Evolutionary conservation across 2,888 invertebrate genomes (phyloP), one percentile per base, ranked within the genome.

Genomic region (Theristus sp.): DNA sequence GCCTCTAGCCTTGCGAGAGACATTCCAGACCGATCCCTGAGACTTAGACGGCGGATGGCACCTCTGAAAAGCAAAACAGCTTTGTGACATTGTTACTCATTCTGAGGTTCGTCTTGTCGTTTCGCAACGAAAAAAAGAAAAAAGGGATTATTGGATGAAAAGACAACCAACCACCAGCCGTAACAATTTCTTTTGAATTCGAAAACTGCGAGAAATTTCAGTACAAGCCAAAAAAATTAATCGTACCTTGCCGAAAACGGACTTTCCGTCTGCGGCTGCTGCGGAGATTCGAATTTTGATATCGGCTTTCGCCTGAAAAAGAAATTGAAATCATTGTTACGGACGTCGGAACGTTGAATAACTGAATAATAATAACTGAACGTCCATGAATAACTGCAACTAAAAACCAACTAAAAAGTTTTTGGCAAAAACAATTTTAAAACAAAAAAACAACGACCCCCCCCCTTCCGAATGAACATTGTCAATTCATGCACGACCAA

Each of bases 201-300:
- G 38, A 38, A 38, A 6, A 38, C 38, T 38, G 38, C 38, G 6
- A 6, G 10, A 38, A 6, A 38, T 17, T 6, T 13, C 6, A 38
- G 38, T 38, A 17, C 38, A 38, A 38, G 38, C 38, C 38, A 38
- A 38, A 38, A 22, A 58, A 58, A 24, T 20, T 3, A 29, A 2
- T 22, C 38, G 2, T 17, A 61, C 61, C 58, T 62, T 24, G 71
- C 72, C 13, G 68, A 68, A 63, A 70, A 70, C 22, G 70, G 69
- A 64, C 70, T 70, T 60, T 70, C 70, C 38, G 61, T 64, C 22
- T 65, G 63, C 60, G 64, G 61, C 60, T 68, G 68, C 56, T 70
- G 69, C 6, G 72, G 71, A 1, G 72, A 71, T 58, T 73, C 73
- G 65, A 70, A 73, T 69, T 72, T 73, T 65, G 61, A 62, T 20